Base-by-base conservation (phyloP, 2,113 vertebrate species). In the Panthera leo region DNA sequence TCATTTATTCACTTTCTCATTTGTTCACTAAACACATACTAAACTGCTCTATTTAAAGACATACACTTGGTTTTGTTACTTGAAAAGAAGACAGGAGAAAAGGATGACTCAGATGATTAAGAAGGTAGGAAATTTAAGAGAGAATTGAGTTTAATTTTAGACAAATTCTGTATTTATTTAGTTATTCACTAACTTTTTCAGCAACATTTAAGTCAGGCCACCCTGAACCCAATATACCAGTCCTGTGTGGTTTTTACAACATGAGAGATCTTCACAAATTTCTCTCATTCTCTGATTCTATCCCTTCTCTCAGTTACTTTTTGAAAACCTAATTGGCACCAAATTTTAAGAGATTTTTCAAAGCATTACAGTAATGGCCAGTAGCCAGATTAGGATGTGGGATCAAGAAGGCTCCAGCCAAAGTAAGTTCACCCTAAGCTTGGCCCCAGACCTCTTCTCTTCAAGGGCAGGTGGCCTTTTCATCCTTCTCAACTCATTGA, bases 291-390 rank as follows among this genome's bases (percentile, higher is more conserved):
- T 93, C 39, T 86, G n/a, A n/a, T 42, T 83, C 53, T 95, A 34
- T 51, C 18, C n/a, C n/a, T 85, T 92, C 89, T 95, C 25, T 91
- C 48, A 76, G 19, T 86, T 97, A 79, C 10, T 84, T 85, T 92
- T 95, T 73, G 67, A 79, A 95, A 88, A 63, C n/a, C 23, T 70
- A 51, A 84, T 85, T 67, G 14, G 39, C 21, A 75, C 42, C 55
- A 79, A n/a, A 75, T 97, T n/a, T n/a, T 11, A 65, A 94, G 31
- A 34, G n/a, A 67, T 58, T 92, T 92, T 68, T 89, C 84, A 76
- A n/a, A 91, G 42, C 36, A 91, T 67, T 31, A 1, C 10, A 63
- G 42, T 34, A 25, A 53, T 78, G n/a, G 11, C 27, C 91, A 75
- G 61, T 48, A 61, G 51, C 23, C 80, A 89, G 31, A 61, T 84